Percentiles rank a stretch among this genome's conserved stretches.
Evolutionary conservation across 1,140 invertebrate species (phyloP).

Genomic region (Theocolax elegans): DNA sequence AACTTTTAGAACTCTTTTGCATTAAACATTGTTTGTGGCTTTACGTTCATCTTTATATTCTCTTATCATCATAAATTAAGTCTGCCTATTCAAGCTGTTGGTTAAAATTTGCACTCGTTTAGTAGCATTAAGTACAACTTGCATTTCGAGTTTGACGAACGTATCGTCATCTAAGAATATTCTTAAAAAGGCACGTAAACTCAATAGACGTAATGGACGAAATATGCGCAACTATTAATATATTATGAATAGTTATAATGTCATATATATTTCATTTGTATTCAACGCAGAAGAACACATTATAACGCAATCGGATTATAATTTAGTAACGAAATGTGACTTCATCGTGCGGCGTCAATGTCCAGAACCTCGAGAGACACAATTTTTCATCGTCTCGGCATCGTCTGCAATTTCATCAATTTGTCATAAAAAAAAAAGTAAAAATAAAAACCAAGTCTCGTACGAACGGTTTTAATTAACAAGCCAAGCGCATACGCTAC

Average conservation of each 20-base stretch:
- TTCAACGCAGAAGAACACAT: not conserved
- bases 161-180: too few species aligned
- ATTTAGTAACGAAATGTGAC: conserved; percentile 2
- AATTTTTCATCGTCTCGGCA: conserved; percentile 2
- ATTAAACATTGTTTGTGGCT: conserved; percentile 1
- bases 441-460: not conserved
- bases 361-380: not conserved
- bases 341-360: conserved; percentile 2
- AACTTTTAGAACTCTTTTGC: conserved; percentile 12
- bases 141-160: too few species aligned
- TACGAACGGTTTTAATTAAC: not conserved
- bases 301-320: not conserved
- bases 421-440: not conserved
- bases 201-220: too few species aligned
- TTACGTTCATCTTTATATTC: not conserved
- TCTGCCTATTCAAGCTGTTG: not conserved
- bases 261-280: not conserved
- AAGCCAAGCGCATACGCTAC: not conserved
- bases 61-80: conserved; percentile 26
- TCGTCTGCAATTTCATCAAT: not conserved
- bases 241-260: not conserved
- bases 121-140: too few species aligned
- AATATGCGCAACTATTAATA: not conserved
- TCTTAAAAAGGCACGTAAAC: too few species aligned
- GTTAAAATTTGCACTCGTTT: too few species aligned